phyloP scores from a whole-genome alignment of 2,888 invertebrate species.

The Hyppa rectilinea region DNA sequence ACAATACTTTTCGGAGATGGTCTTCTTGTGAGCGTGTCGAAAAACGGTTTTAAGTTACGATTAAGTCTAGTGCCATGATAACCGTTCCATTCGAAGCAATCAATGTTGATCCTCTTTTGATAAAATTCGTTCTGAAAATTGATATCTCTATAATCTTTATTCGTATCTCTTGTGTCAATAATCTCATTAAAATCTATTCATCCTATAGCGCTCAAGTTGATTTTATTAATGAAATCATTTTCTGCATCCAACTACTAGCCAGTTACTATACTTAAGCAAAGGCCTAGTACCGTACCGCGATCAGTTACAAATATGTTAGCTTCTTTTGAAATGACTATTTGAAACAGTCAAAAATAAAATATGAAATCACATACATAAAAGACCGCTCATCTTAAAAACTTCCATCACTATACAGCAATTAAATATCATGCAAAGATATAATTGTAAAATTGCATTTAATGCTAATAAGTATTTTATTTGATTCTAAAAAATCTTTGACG shows the following conservation, averaged over 20 bases:
- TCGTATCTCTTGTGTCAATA: not conserved
- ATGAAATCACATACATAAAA: no score
- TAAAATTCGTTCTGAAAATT: conserved; percentile 3
- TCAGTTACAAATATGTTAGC: not conserved
- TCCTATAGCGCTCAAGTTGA: not conserved
- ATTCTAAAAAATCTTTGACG: no score
- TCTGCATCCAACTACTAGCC: not conserved
- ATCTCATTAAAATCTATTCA: not conserved
- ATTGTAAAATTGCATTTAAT: no score
- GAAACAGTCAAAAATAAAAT: no score
- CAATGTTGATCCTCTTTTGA: not conserved
- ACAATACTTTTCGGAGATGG: not conserved
- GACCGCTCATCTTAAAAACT: no score
- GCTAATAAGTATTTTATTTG: no score
- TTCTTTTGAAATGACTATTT: no score
- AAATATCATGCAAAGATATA: no score
- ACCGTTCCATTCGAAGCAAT: conserved; percentile 9
- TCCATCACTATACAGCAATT: no score
- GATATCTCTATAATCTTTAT: not conserved
- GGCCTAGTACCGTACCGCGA: not conserved
- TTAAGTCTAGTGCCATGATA: conserved; percentile 12
- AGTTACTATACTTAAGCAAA: not conserved
- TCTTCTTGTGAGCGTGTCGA: not conserved
- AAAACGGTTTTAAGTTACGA: conserved; percentile 16
- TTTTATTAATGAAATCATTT: not conserved